phyloP scores from a whole-genome alignment of 1,140 invertebrate species.

The Hyposmocoma kahamanoa region DNA sequence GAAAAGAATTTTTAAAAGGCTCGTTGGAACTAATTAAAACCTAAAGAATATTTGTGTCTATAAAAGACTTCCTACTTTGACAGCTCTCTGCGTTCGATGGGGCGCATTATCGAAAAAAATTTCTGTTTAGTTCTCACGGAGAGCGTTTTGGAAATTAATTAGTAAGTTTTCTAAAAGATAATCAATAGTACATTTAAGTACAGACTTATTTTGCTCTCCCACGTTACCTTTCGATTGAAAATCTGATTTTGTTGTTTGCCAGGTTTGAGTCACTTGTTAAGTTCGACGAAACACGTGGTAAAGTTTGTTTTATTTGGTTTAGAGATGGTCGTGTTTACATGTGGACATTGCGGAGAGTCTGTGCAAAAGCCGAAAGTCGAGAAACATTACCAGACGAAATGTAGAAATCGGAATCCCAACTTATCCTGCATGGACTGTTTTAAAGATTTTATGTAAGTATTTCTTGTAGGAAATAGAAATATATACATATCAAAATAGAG shows the following conservation, averaged over 20 bases:
- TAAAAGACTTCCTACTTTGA: not conserved
- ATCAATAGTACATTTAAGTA: not conserved
- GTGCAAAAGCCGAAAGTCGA: slow-evolving; percentile 94
- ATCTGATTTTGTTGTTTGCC: not conserved
- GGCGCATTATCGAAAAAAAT: not conserved
- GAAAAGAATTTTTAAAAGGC: not conserved
- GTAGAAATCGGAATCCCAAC: slow-evolving; percentile 73
- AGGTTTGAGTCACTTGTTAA: not conserved
- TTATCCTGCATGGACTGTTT: slow-evolving; percentile 93
- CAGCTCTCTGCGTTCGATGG: not conserved
- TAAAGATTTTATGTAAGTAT: slow-evolving; percentile 87
- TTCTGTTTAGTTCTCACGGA: not conserved
- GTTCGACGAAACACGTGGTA: not conserved
- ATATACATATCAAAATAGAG: too few species aligned
- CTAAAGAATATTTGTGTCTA: not conserved
- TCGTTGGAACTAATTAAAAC: not conserved
- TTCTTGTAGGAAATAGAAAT: not conserved
- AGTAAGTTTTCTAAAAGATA: not conserved
- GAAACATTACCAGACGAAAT: slow-evolving; percentile 87
- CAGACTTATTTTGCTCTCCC: not conserved
- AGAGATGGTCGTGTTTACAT: slow-evolving; percentile 93
- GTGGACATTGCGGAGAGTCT: slow-evolving; percentile 90
- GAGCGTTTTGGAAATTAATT: not conserved
- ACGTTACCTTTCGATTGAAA: not conserved
- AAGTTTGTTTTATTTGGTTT: not conserved